Conservation (phyloP, 2,888 invertebrate species). For the Idaea dimidiata region DNA sequence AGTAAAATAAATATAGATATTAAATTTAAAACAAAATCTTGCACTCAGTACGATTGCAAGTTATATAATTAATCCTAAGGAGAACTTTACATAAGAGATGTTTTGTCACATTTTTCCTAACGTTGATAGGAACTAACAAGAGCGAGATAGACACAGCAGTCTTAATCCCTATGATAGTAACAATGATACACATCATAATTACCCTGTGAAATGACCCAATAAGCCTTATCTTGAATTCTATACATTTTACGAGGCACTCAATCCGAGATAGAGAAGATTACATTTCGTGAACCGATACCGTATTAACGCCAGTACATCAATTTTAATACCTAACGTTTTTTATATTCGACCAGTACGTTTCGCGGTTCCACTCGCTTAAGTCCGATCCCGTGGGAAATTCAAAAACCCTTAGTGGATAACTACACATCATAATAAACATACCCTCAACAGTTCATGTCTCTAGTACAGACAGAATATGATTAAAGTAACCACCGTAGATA, state of each 20-base stretch:
- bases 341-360: no score
- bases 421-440: no score
- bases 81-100: neutral
- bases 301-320: neutral
- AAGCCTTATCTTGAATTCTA: neutral
- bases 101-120: neutral
- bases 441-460: no score
- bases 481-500: no score
- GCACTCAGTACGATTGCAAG: no score
- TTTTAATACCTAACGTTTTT: no score
- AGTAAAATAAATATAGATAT: slow-evolving; percentile 7
- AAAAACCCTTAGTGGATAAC: no score
- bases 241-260: neutral
- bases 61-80: neutral
- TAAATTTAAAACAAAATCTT: neutral
- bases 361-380: no score
- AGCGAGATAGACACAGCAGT: no score
- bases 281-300: neutral
- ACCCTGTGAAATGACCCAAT: neutral
- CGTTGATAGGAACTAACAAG: neutral
- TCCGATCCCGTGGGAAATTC: no score
- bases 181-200: neutral
- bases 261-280: neutral
- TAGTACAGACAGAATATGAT: no score
- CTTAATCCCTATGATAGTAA: no score